These are phyloP conservation scores for Zaprionus kolodkinae DNA, from an alignment of 1,140 invertebrate species.

Conservation along the genomic window DNA sequence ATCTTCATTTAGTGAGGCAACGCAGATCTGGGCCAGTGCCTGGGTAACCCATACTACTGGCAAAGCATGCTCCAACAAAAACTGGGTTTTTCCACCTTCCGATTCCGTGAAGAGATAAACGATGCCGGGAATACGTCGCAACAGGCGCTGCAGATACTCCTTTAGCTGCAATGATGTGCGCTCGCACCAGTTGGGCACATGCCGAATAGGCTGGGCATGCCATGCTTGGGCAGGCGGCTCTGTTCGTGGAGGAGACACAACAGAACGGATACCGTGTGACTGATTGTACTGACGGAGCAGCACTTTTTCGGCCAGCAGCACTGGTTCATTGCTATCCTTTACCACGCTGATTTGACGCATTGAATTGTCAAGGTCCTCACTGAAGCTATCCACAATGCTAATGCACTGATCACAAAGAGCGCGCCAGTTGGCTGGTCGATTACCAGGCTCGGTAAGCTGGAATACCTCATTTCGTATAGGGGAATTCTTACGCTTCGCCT, in stretches of 20 bases:
- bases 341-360: conserved; percentile 83
- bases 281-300: conserved; percentile 80
- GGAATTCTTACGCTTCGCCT: conserved; percentile 31
- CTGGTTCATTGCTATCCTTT: conserved; percentile 42
- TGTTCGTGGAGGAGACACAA: conserved; percentile 5
- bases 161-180: conserved; percentile 79
- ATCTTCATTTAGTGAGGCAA: conserved; percentile 90
- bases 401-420: conserved; percentile 87
- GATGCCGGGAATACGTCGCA: conserved; percentile 87
- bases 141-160: conserved; percentile 59
- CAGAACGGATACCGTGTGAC: conserved; percentile 84
- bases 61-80: conserved; percentile 88
- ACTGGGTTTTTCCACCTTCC: conserved; percentile 88
- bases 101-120: conserved; percentile 90
- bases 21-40: conserved; percentile 88
- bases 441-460: conserved; percentile 88
- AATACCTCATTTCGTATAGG: conserved; percentile 87
- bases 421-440: conserved; percentile 92
- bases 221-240: not conserved
- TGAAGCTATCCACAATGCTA: conserved; percentile 87
- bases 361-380: conserved; percentile 86
- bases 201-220: conserved; percentile 31
- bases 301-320: conserved; percentile 66
- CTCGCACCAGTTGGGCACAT: conserved; percentile 79
- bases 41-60: conserved; percentile 89